Base-by-base conservation (phyloP, 2,797 vertebrate species). In the Sebastes elongatus region DNA sequence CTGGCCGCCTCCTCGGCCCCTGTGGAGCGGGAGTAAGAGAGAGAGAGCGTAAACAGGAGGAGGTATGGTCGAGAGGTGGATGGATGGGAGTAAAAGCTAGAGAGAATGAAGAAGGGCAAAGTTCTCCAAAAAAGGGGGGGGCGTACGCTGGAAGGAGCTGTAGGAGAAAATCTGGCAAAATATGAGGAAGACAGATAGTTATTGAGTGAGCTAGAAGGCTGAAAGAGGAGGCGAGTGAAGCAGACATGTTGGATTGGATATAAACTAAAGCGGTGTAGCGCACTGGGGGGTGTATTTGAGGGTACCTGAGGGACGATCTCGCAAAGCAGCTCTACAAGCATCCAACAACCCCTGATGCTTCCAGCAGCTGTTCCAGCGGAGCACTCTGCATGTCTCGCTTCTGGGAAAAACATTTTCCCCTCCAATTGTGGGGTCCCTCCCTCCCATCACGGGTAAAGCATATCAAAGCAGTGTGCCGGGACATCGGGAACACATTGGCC, bases 381-480 rank as follows among this genome's bases (percentile, higher is more conserved):
- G 70, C 49, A 4, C 82, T 57, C 62, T 55, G 38, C 81, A 64
- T 60, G 81, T 80, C 66, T 74, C 7, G 8, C 66, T 83, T 80
- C 94, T 95, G 94, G 82, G 78, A 94, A 94, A 94, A 80, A 83
- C 90, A 93, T 95, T 90, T 91, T 74, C 88, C 78, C 81, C 56
- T 88, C 76, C 77, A 75, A 67, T 22, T 80, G 86, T 89, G 83
- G 82, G 86, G 89, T 92, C 84, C 78, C 61, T 75, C 76, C 67
- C 71, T 38, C 53, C 55, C 66, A 78, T 78, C 74, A 74, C 74
- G 77, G 80, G 61, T 70, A 80, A 83, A 86, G 69, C 75, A 77
- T 88, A 87, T 92, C 84, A 93, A 87, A 91, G 87, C 84, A 23
- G 46, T 35, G 74, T 74, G 77, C 59, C 25, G 83, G 76, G 89